A percentile compares a stretch with the other conserved stretches of the same genome.
These are phyloP conservation scores for Lasioglossum baleicum DNA, from an alignment of 1,140 invertebrate genomes.

Conservation along the genomic window DNA sequence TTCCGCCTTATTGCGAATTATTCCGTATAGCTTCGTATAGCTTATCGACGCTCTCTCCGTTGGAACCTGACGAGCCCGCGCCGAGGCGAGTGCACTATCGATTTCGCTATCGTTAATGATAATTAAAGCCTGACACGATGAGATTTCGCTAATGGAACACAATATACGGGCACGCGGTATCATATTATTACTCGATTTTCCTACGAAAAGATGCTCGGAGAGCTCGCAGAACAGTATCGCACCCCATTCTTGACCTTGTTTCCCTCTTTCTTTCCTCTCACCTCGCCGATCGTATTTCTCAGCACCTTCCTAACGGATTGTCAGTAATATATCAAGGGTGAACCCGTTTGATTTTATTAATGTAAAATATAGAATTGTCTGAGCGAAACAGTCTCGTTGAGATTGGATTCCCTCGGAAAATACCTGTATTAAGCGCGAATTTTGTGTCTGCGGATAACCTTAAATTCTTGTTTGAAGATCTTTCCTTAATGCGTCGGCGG, in stretches of 20 bases:
- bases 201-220: slow-evolving; percentile 31
- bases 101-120: slow-evolving; percentile 61
- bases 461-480: too few species aligned
- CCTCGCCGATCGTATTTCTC: background rate
- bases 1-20: slow-evolving; percentile 51
- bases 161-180: slow-evolving; percentile 49
- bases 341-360: too few species aligned
- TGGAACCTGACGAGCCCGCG: slow-evolving; percentile 48
- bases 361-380: background rate
- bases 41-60: slow-evolving; percentile 45
- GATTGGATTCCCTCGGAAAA: too few species aligned
- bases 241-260: background rate
- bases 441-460: too few species aligned
- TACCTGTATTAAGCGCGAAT: too few species aligned
- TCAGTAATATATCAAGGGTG: too few species aligned
- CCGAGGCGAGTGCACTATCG: slow-evolving; percentile 47
- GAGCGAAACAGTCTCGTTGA: too few species aligned
- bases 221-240: slow-evolving; percentile 6
- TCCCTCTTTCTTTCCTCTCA: background rate
- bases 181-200: slow-evolving; percentile 54
- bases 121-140: slow-evolving; percentile 59
- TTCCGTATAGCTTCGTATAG: slow-evolving; percentile 21
- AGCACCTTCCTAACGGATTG: background rate
- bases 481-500: too few species aligned
- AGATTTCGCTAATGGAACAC: slow-evolving; percentile 63